phyloP scores from a whole-genome alignment of 64 coral and sea anemone genomes.

The Actinia equina region DNA sequence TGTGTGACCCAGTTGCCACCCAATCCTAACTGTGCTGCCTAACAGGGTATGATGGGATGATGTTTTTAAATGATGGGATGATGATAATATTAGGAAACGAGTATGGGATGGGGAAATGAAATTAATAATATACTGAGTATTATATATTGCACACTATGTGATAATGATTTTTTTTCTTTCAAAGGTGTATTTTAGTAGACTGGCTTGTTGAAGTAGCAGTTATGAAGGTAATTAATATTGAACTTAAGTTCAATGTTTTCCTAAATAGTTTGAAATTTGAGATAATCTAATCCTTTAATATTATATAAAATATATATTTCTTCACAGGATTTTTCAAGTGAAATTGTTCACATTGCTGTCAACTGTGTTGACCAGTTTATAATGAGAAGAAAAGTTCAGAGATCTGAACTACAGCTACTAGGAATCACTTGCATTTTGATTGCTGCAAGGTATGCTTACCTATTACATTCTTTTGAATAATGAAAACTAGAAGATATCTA shows the following conservation, averaged over 20 bases:
- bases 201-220: slow-evolving; percentile 95
- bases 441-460: slow-evolving; percentile 66
- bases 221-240: slow-evolving; percentile 65
- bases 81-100: no score
- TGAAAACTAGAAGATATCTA: no score
- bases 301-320: not conserved
- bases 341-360: slow-evolving; percentile 89
- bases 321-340: slow-evolving; percentile 80
- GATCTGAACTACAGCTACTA: slow-evolving; percentile 81
- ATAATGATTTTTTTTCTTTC: not conserved
- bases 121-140: no score
- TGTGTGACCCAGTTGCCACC: no score
- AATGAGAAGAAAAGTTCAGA: slow-evolving; percentile 84
- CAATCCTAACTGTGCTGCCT: no score
- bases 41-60: no score
- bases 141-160: no score
- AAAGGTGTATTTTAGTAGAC: slow-evolving; percentile 87
- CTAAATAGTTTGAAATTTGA: not conserved
- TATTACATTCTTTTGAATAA: no score
- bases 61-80: no score
- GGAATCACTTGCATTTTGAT: slow-evolving; percentile 90
- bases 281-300: no score
- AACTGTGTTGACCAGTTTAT: slow-evolving; percentile 81
- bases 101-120: no score
- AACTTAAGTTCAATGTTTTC: no score